Percentiles rank a stretch among this genome's conserved stretches.
Conservation (phyloP, 2,113 vertebrate genomes). For the Sterna hirundo region DNA sequence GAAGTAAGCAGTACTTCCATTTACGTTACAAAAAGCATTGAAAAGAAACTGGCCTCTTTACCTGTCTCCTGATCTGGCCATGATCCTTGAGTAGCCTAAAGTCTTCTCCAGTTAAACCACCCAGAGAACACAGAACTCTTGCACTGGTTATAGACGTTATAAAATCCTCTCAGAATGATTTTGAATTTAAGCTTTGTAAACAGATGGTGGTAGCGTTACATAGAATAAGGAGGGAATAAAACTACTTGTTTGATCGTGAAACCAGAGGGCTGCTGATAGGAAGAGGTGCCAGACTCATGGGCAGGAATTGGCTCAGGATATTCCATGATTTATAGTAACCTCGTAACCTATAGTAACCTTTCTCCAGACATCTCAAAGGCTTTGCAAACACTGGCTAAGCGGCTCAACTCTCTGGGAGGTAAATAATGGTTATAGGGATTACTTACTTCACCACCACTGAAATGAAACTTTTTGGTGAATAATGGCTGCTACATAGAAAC, state of each 20-base stretch:
- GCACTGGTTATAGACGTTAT: not conserved
- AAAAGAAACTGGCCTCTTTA: not conserved
- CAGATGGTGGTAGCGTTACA: not conserved
- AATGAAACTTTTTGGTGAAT: not conserved
- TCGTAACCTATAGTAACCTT: not conserved
- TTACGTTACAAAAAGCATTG: not conserved
- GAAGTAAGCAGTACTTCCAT: not conserved
- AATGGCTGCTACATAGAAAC: not conserved
- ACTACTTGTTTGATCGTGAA: not conserved
- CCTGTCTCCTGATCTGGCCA: not conserved
- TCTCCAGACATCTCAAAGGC: not conserved
- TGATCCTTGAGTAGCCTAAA: not conserved
- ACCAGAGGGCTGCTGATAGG: not conserved
- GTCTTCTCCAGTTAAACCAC: not conserved
- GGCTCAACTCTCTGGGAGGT: not conserved
- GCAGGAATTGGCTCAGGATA: not conserved
- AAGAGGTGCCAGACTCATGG: not conserved
- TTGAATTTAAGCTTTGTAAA: not conserved
- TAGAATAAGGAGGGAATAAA: not conserved
- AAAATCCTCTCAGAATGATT: not conserved
- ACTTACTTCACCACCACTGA: not conserved
- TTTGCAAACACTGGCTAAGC: not conserved
- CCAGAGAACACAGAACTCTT: not conserved
- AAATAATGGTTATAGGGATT: not conserved
- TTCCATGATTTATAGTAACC: not conserved